Base-by-base conservation (phyloP, 1,140 invertebrate genomes). In the Acromyrmex charruanus region DNA sequence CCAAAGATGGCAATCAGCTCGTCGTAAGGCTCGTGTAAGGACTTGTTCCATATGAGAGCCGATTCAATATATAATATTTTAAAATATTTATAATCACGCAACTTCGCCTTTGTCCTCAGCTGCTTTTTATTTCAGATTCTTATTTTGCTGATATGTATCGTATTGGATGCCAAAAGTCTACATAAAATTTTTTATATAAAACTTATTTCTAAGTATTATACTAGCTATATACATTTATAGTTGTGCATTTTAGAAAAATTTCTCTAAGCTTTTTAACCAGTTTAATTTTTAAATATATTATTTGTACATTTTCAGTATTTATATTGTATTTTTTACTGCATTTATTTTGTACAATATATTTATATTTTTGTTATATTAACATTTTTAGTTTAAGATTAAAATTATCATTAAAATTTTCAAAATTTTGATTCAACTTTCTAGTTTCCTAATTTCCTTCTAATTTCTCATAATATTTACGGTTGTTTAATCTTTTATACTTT, bases 11-110 rank as follows among this genome's bases (percentile, higher is more conserved):
- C 95, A 95, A 88, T 95, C 95, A 28, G 94, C 94, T 68, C 91
- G 95, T 21, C 93, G 94, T 72, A 95, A 95, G 92, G 95, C 95
- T 92, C 95, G 94, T 85, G 95, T 95, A 95, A 95, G 95, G 92
- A 92, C 90, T 69, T 18, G 35, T 90, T 86, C 65, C 86, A 90
- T 89, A 92, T 92, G 90, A 88, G 86, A 90, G 85, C 77, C 88
- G 58, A 85, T 14, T 77, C 71, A n/a, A 59, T 58, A 58, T 69
- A 58, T 14, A 0, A 59, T 51, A 28, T 63, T 53, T 39, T 3
- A 0, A 55, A 0, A 44, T 87, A 59, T 89, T 85, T 77, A 39
- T 65, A 18, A 68, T 74, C 51, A 71, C 16, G 21, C 18, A 84
- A 21, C 31, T 25, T 69, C 59, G 51, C 1, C 75, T 77, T 58